Conservation (phyloP, 2,888 invertebrate genomes). For the Campaea margaritaria region DNA sequence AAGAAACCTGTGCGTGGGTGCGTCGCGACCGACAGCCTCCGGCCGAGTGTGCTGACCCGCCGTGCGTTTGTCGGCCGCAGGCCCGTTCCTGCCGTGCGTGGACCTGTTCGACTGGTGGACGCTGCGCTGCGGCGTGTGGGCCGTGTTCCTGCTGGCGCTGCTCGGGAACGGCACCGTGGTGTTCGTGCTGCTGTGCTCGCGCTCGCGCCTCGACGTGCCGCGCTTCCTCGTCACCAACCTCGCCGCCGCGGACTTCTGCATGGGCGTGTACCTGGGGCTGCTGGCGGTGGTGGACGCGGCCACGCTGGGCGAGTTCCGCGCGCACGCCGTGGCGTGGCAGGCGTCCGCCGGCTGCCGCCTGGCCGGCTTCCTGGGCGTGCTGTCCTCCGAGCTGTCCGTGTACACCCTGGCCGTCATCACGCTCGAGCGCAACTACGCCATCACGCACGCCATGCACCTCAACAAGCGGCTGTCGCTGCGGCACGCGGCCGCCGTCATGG, state of each 20-base stretch:
- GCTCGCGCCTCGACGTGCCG: slow-evolving; percentile 98
- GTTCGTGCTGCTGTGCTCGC: slow-evolving; percentile 95
- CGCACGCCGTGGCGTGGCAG: slow-evolving; percentile 99
- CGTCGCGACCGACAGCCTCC: too few species aligned
- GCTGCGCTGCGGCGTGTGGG: slow-evolving; percentile 97
- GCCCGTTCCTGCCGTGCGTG: slow-evolving; percentile 97
- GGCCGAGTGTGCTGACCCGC: too few species aligned
- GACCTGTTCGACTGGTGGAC: slow-evolving; percentile 99
- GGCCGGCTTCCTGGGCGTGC: slow-evolving; percentile 97
- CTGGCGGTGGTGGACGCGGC: slow-evolving; percentile 98
- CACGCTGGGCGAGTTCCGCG: slow-evolving; percentile 97
- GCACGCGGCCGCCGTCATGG: slow-evolving; percentile 97
- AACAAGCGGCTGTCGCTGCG: slow-evolving; percentile 96
- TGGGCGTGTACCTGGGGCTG: slow-evolving; percentile 97
- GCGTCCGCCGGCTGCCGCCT: slow-evolving; percentile 96
- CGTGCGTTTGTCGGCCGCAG: slow-evolving; percentile 65
- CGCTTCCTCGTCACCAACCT: slow-evolving; percentile 98
- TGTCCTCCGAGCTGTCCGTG: slow-evolving; percentile 97
- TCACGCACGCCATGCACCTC: slow-evolving; percentile 98
- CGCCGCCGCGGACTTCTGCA: slow-evolving; percentile 98
- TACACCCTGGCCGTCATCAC: slow-evolving; percentile 98
- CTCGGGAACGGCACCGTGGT: slow-evolving; percentile 98
- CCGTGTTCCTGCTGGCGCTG: slow-evolving; percentile 97
- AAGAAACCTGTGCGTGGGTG: too few species aligned
- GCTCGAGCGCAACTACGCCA: slow-evolving; percentile 97